phyloP scores from a whole-genome alignment of 2,888 invertebrate species.

The Phengaris alcon region DNA sequence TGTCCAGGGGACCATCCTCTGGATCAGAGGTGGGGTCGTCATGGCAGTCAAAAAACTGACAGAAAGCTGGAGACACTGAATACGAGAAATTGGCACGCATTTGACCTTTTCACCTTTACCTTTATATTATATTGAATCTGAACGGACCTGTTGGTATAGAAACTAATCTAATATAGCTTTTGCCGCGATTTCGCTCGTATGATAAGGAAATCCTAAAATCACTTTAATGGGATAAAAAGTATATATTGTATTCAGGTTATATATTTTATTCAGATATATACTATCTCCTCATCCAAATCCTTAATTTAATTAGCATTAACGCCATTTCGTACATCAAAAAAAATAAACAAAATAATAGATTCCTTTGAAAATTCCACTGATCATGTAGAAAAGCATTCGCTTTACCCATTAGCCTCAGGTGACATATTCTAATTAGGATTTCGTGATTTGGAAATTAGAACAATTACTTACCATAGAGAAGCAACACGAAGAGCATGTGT shows the following conservation, averaged over 20 bases:
- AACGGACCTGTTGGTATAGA: too few relatives aligned
- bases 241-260: too few relatives aligned
- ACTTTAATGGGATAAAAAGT: too few relatives aligned
- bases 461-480: conserved; percentile 9
- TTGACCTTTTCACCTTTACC: neutral
- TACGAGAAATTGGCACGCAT: neutral
- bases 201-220: too few relatives aligned
- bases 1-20: conserved; percentile 52
- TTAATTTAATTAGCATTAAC: too few relatives aligned
- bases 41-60: conserved; percentile 62
- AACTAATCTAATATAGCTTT: too few relatives aligned
- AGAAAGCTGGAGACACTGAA: conserved; percentile 28
- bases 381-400: neutral
- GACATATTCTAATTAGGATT: conserved; percentile 7
- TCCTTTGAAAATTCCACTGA: neutral
- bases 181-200: too few relatives aligned
- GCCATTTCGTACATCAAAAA: too few relatives aligned
- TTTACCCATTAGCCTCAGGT: neutral
- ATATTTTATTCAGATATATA: too few relatives aligned
- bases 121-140: too few relatives aligned
- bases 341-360: too few relatives aligned
- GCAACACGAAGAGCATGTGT: conserved; percentile 6
- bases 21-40: conserved; percentile 58
- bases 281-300: too few relatives aligned
- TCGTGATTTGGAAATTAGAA: conserved; percentile 11